Evolutionary conservation across 2,797 vertebrate species (phyloP).

Genomic region (Coluber constrictor): DNA sequence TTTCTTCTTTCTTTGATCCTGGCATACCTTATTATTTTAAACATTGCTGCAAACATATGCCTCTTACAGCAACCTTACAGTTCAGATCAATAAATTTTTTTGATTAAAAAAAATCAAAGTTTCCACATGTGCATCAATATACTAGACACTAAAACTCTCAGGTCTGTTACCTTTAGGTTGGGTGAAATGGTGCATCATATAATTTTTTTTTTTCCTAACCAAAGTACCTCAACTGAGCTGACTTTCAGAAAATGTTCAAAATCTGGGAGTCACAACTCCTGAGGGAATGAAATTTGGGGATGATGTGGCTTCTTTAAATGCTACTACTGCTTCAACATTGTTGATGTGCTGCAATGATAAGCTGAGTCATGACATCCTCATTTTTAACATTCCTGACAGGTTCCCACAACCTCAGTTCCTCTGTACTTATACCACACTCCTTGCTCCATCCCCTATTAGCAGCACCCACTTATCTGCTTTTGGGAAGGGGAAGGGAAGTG

Average conservation of each 20-base stretch:
- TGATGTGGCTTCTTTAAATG: no score
- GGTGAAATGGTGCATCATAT: neutral
- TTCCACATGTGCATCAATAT: neutral
- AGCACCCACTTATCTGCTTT: neutral
- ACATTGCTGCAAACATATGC: constrained; percentile 9
- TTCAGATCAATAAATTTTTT: neutral
- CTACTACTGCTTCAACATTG: no score
- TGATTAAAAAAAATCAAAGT: neutral
- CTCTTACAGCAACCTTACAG: neutral
- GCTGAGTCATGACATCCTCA: neutral
- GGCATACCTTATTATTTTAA: neutral
- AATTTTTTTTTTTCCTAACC: neutral
- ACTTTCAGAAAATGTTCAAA: no score
- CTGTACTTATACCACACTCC: neutral
- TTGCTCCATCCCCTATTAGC: neutral
- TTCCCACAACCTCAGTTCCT: neutral
- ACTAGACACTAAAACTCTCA: neutral
- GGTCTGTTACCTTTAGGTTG: neutral
- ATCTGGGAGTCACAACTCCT: no score
- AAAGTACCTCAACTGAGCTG: no score
- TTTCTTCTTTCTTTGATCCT: neutral
- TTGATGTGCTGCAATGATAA: neutral
- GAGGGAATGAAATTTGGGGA: no score
- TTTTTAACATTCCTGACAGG: neutral
- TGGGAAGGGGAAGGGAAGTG: neutral